Evolutionary conservation across 1,140 invertebrate genomes (phyloP), one percentile per base, ranked within the genome.

Genomic region (Cotesia typhae): DNA sequence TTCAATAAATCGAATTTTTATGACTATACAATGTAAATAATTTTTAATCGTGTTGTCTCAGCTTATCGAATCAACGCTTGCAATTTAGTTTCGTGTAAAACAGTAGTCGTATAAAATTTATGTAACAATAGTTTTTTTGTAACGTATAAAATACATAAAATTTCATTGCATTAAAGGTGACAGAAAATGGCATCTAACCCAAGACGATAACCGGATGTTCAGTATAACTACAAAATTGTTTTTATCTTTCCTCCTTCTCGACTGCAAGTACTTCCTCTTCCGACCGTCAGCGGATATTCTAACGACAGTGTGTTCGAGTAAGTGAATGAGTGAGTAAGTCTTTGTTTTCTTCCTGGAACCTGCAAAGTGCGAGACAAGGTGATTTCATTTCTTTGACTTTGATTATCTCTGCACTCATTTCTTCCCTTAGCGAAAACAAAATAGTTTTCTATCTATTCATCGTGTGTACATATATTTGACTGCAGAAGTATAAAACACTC

Each of bases 191-290:
- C 67, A 68, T 65, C 71, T 72, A 72, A 72, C 53, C 64, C 37
- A 69, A 69, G 37, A 59, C 67, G 72, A 69, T 47, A 70, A 63
- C 67, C 67, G 57, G 67, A 70, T 70, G 72, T 67, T 70, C 28
- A 59, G 52, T 60, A 55, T 60, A 37, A 69, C 28, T 73, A 61
- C 63, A 55, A 52, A 74, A 74, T 74, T 74, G 72, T 74, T 73
- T 28, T 73, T 69, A 73, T 73, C 61, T 61, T 69, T 47, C 63
- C 60, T 52, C 12, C 17, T 47, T 47, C 7, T 71, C 14, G 53
- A 10, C 47, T 38, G 20, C 28, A 35, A 4, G 12, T 6, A 17
- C 68, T 38, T 41, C 10, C 38, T 60, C 5, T 47, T 47, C 41
- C 41, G 41, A 14, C 41, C 47, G 2, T 20, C 59, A 20, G 17